A percentile compares a stretch with the other conserved stretches of the same genome.
Evolutionary conservation across 2,113 vertebrate genomes (phyloP).

Genomic region (Perognathus longimembris): DNA sequence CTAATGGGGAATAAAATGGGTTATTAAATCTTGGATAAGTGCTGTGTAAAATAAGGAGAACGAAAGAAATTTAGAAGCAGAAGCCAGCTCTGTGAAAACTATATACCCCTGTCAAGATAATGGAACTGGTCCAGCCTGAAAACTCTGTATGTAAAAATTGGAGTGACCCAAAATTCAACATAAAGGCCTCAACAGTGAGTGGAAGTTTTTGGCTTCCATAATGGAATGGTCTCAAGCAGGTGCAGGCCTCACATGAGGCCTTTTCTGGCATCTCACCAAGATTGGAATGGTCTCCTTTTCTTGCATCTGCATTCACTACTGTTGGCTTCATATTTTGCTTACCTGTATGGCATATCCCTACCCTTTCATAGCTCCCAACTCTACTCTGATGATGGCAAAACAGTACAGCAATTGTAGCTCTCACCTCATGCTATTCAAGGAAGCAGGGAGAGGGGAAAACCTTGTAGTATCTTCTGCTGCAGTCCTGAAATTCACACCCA

Average conservation of each 20-base stretch:
- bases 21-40: slow-evolving; percentile 51
- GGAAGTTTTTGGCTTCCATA: neutral
- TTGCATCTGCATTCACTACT: neutral
- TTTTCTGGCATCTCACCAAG: neutral
- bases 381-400: neutral
- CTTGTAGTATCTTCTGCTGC: neutral
- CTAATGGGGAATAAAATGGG: slow-evolving; percentile 58
- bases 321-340: neutral
- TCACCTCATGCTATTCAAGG: neutral
- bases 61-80: slow-evolving; percentile 26
- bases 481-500: neutral
- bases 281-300: neutral
- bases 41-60: slow-evolving; percentile 22
- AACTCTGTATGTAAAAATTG: neutral
- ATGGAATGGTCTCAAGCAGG: neutral
- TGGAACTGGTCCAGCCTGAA: neutral
- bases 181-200: neutral
- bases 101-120: neutral
- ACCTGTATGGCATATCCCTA: accelerated
- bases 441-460: neutral
- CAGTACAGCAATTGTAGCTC: neutral
- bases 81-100: neutral
- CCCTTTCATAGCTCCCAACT: neutral
- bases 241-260: neutral
- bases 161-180: neutral